phyloP scores from a whole-genome alignment of 2,888 invertebrate genomes.

The Leucoma salicis region DNA sequence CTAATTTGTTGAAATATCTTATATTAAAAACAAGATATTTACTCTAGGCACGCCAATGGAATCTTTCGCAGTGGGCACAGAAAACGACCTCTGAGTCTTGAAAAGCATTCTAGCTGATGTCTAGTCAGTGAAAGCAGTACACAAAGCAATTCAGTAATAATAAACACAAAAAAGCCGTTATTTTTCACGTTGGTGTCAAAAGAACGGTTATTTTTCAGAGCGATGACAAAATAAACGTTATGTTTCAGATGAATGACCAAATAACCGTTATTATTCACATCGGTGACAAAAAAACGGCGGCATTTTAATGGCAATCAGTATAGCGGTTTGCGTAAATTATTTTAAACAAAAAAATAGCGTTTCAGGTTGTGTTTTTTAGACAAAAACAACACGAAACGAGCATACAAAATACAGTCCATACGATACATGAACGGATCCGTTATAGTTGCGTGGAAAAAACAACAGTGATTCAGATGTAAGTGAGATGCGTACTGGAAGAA shows the following conservation, averaged over 20 bases:
- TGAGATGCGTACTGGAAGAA: conserved; percentile 48
- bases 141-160: conserved; percentile 37
- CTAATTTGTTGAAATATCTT: background rate
- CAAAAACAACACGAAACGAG: conserved; percentile 41
- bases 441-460: conserved; percentile 64
- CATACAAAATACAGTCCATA: conserved; percentile 61
- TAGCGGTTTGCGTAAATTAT: conserved; percentile 17
- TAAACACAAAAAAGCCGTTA: conserved; percentile 26
- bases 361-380: conserved; percentile 18
- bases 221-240: conserved; percentile 4
- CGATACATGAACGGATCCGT: conserved; percentile 56
- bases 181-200: too few relatives aligned
- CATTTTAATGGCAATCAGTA: too few relatives aligned
- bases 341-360: conserved; percentile 6
- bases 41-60: conserved; percentile 78
- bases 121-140: conserved; percentile 57
- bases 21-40: conserved; percentile 20
- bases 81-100: conserved; percentile 96
- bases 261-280: background rate
- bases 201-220: background rate
- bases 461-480: conserved; percentile 48
- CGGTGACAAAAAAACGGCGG: background rate
- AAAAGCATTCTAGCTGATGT: conserved; percentile 89
- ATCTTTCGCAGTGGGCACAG: conserved; percentile 95
- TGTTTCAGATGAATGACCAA: too few relatives aligned